Evolutionary conservation across 2,797 vertebrate species (phyloP), one percentile per base, ranked within the genome.

Genomic region (Xerus rutilus): DNA sequence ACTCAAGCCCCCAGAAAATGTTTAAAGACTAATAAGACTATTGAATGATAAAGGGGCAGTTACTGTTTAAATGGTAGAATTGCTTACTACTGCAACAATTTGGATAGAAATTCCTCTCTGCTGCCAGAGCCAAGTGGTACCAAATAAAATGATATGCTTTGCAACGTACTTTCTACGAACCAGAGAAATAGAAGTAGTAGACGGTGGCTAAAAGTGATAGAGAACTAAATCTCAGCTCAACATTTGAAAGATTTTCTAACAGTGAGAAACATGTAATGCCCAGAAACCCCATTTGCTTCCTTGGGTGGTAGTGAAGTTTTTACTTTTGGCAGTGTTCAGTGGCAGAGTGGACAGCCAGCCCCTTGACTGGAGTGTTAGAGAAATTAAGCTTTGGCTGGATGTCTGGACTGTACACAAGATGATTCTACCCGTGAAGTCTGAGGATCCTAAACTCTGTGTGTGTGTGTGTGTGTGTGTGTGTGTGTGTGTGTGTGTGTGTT

Each of bases 161-260:
- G 21, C 78, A 57, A 67, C 15, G 94, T 78, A 73, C 83, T 86
- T 79, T 69, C 54, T 54, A 10, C 88, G 69, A 77, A 49, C 8
- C 39, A 21, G 88, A 93, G 76, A 86, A 69, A 62, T n/a, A 77
- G 49, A 79, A 89, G 25, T 62, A 83, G 28, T 67, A 84, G n/a
- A 89, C 39, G 86, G 30, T 52, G 7, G 32, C 17, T 93, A n/a
- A 89, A 85, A 76, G 32, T 54, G 65, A 62, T 57, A 85, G 57
- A 90, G 54, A 77, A 35, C n/a, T 72, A 93, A 72, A 73, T 97
- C 88, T 96, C 57, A 89, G 30, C 65, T 93, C 52, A 95, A 11
- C 21, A 1, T 65, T 52, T 83, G 49, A 74, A 93, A 21, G 39
- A 78, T 57, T 69, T 95, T 81, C 62, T 76, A 65, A 89, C 8